Base-by-base conservation (phyloP, 1,140 invertebrate genomes). In the Pararge aegeria region DNA sequence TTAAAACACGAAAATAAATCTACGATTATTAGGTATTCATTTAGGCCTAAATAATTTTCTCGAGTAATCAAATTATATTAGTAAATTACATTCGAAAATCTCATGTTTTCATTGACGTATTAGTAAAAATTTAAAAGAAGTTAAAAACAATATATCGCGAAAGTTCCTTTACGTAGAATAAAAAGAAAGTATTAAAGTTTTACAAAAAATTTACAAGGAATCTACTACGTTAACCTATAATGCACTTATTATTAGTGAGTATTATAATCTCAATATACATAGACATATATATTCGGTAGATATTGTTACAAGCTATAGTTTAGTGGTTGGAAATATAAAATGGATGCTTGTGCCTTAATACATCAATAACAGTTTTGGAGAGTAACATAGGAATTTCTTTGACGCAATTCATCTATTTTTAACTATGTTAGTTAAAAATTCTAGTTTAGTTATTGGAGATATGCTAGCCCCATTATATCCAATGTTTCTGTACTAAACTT, bases 91-190 rank as follows among this genome's bases (percentile, higher is more conserved):
- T 62, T 34, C 9, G 48, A 42, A 61, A 51, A 19, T 50, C 21
- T 52, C 52, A 55, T 40, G 21, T 54, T 40, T 19, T 42, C 21
- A 55, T 12, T 18, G 5, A 16, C 50, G 6, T 49, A 61, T 55
- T 55, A 51, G 10, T 56, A 5, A 51, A 59, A 59, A 16, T 40
- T 50, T 24, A 44, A 56, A 29, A 55, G 2, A 6, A n/a, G n/a
- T 2, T 34, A 4, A 34, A 34, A 34, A 15, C 13, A 42, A n/a
- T 37, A 42, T 42, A 42, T 56, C 19, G 24, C 54, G 10, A 61
- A 56, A 62, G 60, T 62, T 56, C 60, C 60, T 62, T 56, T 56
- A 9, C 21, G 12, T 56, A 56, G 54, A 55, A 51, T 56, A 56
- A 18, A 42, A 15, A 21, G 21, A 29, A 37, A 44, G 30, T 61